Percentiles rank a stretch among this genome's conserved stretches.
Evolutionary conservation across 2,113 vertebrate species (phyloP).

Genomic region (Sturnus vulgaris): DNA sequence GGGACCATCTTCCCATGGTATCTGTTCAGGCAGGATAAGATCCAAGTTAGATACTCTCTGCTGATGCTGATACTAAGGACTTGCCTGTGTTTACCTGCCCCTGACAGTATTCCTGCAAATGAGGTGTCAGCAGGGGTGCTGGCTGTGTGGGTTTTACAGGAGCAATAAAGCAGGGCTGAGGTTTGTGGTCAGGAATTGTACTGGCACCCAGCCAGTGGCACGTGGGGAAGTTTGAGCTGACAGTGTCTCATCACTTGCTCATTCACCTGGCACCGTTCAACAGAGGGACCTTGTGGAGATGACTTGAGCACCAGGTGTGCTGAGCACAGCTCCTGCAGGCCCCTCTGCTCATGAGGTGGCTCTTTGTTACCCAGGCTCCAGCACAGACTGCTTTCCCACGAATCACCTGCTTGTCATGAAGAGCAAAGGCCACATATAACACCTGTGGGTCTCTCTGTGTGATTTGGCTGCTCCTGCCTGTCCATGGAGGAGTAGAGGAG

Average conservation of each 20-base stretch:
- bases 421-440: accelerated
- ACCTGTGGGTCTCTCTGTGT: neutral
- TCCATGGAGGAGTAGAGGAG: neutral
- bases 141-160: neutral
- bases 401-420: neutral
- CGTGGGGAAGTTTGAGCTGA: neutral
- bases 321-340: neutral
- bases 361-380: neutral
- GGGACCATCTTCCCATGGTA: neutral
- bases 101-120: neutral
- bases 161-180: neutral
- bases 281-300: neutral
- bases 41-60: neutral
- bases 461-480: neutral
- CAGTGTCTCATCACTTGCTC: neutral
- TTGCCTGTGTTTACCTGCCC: conserved; percentile 5
- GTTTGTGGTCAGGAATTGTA: neutral
- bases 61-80: neutral
- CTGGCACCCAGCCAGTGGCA: neutral
- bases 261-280: neutral
- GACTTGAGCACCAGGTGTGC: neutral
- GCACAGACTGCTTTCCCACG: neutral
- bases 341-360: neutral
- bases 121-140: conserved; percentile 17
- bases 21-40: neutral